These are phyloP conservation scores for Tromatobia lineatoria DNA, from an alignment of 2,888 invertebrate genomes.

Conservation along the genomic window DNA sequence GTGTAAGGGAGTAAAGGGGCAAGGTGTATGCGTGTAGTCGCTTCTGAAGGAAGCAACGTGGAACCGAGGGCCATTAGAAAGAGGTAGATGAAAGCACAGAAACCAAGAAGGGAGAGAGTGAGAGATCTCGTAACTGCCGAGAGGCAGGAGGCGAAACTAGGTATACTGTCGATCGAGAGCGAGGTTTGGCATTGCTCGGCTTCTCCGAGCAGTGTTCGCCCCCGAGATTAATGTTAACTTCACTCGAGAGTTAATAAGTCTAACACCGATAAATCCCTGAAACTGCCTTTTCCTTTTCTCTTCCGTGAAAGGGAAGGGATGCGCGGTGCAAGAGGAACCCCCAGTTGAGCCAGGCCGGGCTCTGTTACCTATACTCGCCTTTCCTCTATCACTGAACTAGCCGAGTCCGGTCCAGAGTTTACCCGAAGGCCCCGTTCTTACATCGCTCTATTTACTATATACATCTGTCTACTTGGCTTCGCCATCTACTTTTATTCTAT, in stretches of 20 bases:
- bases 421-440: not conserved
- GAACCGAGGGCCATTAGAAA: slow-evolving; percentile 13
- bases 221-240: slow-evolving; percentile 83
- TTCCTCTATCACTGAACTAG: not conserved
- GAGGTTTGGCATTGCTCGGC: slow-evolving; percentile 61
- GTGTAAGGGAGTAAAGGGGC: slow-evolving; percentile 16
- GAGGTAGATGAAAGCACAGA: not conserved
- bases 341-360: slow-evolving; percentile 15
- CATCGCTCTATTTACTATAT: not conserved
- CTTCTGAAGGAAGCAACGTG: slow-evolving; percentile 25
- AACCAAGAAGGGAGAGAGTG: not conserved
- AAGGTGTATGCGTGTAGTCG: slow-evolving; percentile 37
- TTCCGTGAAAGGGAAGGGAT: slow-evolving; percentile 38
- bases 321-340: slow-evolving; percentile 4
- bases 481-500: not conserved
- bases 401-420: not conserved
- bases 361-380: slow-evolving; percentile 20
- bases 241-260: slow-evolving; percentile 83
- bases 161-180: slow-evolving; percentile 66
- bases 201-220: slow-evolving; percentile 70
- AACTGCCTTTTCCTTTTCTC: slow-evolving; percentile 72
- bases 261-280: slow-evolving; percentile 82
- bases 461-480: not conserved
- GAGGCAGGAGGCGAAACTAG: slow-evolving; percentile 21
- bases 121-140: slow-evolving; percentile 44